Percentiles rank a stretch among this genome's conserved stretches.
Evolutionary conservation across 2,888 invertebrate genomes (phyloP).

Genomic region (Pristionchus fissidentatus): DNA sequence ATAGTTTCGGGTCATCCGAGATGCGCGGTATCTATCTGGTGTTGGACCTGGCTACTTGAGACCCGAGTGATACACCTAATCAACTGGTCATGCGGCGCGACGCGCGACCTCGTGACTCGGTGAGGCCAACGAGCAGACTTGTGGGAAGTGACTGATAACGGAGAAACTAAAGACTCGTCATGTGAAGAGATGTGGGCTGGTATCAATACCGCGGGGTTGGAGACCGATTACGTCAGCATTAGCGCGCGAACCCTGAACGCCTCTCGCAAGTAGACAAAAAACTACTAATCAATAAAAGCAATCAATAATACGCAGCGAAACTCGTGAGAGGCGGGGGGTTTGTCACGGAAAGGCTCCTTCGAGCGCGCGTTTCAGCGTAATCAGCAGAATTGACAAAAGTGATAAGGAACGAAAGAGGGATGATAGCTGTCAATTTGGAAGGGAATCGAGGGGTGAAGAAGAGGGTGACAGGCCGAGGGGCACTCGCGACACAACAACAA

Average conservation of each 20-base stretch:
- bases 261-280: neutral
- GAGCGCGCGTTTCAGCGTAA: slow-evolving; percentile 11
- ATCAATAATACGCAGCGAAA: no score
- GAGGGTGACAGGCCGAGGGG: neutral
- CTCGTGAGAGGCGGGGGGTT: neutral
- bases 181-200: neutral
- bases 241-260: neutral
- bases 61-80: no score
- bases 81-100: neutral
- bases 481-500: neutral
- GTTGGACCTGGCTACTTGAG: no score
- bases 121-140: neutral
- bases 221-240: neutral
- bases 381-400: slow-evolving; percentile 12
- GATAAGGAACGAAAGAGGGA: slow-evolving; percentile 10
- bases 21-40: no score
- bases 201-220: neutral
- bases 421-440: neutral
- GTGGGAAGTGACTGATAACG: neutral
- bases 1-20: neutral
- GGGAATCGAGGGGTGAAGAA: neutral
- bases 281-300: neutral
- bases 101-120: neutral
- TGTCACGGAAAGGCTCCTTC: slow-evolving; percentile 22
- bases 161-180: neutral